These are phyloP conservation scores for Mesorhabditis spiculigera DNA, from an alignment of 2,888 invertebrate species.

Conservation along the genomic window DNA sequence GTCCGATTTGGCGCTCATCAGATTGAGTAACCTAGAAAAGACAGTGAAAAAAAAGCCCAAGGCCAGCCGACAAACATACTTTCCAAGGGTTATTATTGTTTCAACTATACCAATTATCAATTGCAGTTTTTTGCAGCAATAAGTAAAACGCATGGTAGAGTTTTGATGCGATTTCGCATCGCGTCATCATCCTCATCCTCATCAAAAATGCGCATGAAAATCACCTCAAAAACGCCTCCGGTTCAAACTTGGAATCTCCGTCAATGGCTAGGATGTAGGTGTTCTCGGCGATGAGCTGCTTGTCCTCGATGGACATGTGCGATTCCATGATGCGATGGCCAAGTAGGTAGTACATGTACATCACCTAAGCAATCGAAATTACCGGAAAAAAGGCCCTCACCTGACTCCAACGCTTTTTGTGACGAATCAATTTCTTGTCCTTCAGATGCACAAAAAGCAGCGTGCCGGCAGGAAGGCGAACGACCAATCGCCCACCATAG, in stretches of 20 bases:
- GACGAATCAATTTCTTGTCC: constrained; percentile 80
- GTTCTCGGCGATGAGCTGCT: constrained; percentile 69
- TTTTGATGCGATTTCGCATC: too few species aligned
- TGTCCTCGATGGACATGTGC: constrained; percentile 59
- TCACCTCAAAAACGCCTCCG: constrained; percentile 33
- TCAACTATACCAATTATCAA: too few species aligned
- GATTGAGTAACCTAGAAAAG: constrained; percentile 75
- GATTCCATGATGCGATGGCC: constrained; percentile 76
- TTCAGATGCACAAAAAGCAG: constrained; percentile 82
- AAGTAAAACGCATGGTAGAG: too few species aligned
- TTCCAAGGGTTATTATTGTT: too few species aligned
- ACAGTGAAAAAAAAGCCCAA: constrained; percentile 55
- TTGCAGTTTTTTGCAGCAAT: too few species aligned
- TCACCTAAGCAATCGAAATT: constrained; percentile 60
- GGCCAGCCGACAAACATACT: neutral
- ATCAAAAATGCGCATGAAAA: neutral
- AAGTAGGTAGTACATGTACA: constrained; percentile 89
- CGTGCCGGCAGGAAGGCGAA: constrained; percentile 80
- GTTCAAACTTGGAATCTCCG: constrained; percentile 80
- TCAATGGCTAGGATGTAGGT: constrained; percentile 80
- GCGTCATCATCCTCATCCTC: too few species aligned
- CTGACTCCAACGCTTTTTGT: constrained; percentile 89
- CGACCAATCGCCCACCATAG: constrained; percentile 72
- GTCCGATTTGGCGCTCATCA: constrained; percentile 77
- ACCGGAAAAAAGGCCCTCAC: constrained; percentile 58